These are phyloP conservation scores for Chelon auratus DNA, from an alignment of 2,797 vertebrate genomes.

Conservation along the genomic window DNA sequence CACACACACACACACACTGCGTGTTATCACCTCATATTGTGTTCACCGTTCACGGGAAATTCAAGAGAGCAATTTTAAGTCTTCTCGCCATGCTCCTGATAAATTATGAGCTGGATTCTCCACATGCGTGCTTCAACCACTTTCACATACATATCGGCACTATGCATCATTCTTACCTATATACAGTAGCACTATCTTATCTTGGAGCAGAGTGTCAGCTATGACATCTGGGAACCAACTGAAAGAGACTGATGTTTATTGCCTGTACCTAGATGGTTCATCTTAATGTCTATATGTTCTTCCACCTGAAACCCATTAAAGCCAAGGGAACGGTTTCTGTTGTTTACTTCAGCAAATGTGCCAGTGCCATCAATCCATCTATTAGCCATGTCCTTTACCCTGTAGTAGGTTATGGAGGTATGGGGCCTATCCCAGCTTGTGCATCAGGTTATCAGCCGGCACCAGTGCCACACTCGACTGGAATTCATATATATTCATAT, in stretches of 20 bases:
- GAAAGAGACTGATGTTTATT: slow-evolving; percentile 11
- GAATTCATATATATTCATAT: no score
- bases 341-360: no score
- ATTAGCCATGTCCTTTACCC: no score
- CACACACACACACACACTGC: slow-evolving; percentile 8
- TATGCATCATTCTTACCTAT: slow-evolving; percentile 9
- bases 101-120: slow-evolving; percentile 14
- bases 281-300: background rate
- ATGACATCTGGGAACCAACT: slow-evolving; percentile 7
- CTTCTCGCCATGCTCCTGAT: slow-evolving; percentile 5
- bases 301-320: background rate
- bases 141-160: slow-evolving; percentile 1
- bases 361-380: no score
- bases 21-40: slow-evolving; percentile 1
- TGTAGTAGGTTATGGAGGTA: no score
- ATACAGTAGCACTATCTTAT: slow-evolving; percentile 40
- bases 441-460: no score
- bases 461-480: no score
- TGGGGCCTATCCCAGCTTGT: no score
- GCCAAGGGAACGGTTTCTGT: background rate
- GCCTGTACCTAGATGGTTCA: slow-evolving; percentile 1
- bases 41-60: background rate
- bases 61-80: background rate
- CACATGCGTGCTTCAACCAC: background rate
- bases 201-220: slow-evolving; percentile 1